These are phyloP conservation scores for Caiman crocodilus DNA, from an alignment of 2,797 vertebrate species.

Conservation along the genomic window DNA sequence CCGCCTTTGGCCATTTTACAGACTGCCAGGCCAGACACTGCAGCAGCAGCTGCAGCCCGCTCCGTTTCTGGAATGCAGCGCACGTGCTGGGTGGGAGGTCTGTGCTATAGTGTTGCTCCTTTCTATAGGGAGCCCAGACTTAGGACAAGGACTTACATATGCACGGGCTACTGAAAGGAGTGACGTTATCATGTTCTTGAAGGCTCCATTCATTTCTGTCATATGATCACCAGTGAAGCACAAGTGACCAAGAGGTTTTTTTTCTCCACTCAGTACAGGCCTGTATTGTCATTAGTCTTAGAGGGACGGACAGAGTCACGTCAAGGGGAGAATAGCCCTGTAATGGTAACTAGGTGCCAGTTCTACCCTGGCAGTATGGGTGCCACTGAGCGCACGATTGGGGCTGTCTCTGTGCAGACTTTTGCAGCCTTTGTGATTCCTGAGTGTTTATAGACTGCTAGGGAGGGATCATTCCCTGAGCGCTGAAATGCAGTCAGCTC, in stretches of 20 bases:
- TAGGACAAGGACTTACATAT: accelerated
- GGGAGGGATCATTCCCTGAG: not conserved
- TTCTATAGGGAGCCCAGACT: accelerated
- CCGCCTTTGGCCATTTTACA: not conserved
- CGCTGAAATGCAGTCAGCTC: not conserved
- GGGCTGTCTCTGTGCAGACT: too few species aligned
- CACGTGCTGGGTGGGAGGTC: not conserved
- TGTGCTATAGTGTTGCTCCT: not conserved
- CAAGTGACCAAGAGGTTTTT: not conserved
- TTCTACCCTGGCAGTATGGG: not conserved
- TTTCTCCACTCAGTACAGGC: not conserved
- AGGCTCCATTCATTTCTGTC: not conserved
- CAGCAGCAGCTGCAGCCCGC: not conserved
- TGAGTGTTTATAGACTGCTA: too few species aligned
- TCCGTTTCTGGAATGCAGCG: not conserved
- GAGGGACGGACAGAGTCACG: not conserved
- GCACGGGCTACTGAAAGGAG: not conserved
- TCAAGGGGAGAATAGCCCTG: not conserved
- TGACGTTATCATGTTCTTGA: not conserved
- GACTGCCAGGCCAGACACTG: not conserved
- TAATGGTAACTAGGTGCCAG: not conserved
- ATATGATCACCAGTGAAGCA: not conserved
- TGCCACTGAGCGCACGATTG: too few species aligned
- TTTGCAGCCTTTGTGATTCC: too few species aligned
- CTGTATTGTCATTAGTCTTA: not conserved